Evolutionary conservation across 2,888 invertebrate genomes (phyloP), one percentile per base, ranked within the genome.

Genomic region (Ernsta delagoae): DNA sequence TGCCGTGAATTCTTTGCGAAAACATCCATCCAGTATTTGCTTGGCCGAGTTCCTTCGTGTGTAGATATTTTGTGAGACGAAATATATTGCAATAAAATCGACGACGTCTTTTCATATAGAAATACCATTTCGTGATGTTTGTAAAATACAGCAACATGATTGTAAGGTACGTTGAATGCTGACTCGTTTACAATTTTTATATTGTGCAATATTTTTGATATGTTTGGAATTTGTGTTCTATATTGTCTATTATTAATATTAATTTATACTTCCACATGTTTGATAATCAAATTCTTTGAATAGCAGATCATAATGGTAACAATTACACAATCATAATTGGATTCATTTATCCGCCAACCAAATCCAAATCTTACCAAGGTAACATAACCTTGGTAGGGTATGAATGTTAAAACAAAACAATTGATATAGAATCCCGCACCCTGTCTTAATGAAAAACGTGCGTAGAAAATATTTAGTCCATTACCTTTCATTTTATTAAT

Each of bases 21-120:
- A 87, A 88, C 84, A 88, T 85, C 83, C 82, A 81, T 84, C 81
- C 12, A 57, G 72, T 86, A 82, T 88, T 87, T 83, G 81, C 82
- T 82, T 75, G 75, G 77, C 77, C 77, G 76, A 74, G 65, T 72
- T 74, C 74, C 53, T 74, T 75, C 53, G 24, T 53, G 16, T 50
- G 9, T 9, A 53, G 53, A 53, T 53, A 72, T 72, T 72, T 76
- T 74, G 66, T 70, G 68, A 62, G 65, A 72, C 45, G 61, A 63
- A 62, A 68, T 68, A 68, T 68, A 68, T 68, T 62, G 39, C 36
- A 39, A 62, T 62, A 64, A 16, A 68, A 62, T 62, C 62, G 68
- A 62, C 57, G 68, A 59, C 62, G 68, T 34, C 31, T 39, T 63
- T 56, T 16, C 50, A 59, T 67, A 36, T 68, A 9, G 48, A 57